Evolutionary conservation across 1,140 invertebrate species (phyloP), one percentile per base, ranked within the genome.

Genomic region (Teleopsis dalmanni): DNA sequence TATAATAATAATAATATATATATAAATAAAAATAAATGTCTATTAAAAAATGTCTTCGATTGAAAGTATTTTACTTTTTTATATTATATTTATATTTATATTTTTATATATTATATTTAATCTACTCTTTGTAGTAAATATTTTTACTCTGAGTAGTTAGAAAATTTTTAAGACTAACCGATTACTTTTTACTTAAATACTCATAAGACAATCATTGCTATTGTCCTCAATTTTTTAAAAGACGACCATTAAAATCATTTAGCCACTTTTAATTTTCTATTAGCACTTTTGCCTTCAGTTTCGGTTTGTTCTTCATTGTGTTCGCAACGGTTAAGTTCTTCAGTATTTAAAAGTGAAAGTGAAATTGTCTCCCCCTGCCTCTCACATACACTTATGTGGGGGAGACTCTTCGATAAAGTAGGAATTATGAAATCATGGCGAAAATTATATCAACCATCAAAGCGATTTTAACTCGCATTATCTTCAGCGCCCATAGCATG

Each of bases 371-470:
- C 1, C 22, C 35, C 13, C 13, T 35, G 34, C 7, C 5, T 35
- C 11, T 35, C n/a, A 34, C n/a, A n/a, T n/a, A n/a, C n/a, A n/a
- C 26, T 14, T 2, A 26, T 27, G 25, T 42, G 44, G 25, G n/a
- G 23, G n/a, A 16, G 21, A 3, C 11, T 13, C 23, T 21, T 25
- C 10, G 0, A 18, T n/a, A 35, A 46, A 35, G 36, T 5, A 11
- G n/a, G 14, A 33, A 45, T 35, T 46, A 52, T 52, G 36, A 52
- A 27, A 60, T 57, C 50, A 83, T 85, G 72, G 80, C 80, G 23
- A 84, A 84, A 72, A 79, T 87, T 58, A 75, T 88, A 51, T 85
- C 85, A 2, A 84, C 84, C 7, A 77, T 88, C 37, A 90, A 89
- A 71, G 87, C 86, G 4, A 83, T 88, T 48, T 77, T 89, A 5